Conservation (phyloP, 1,140 invertebrate species). For the Lethocerus indicus region DNA sequence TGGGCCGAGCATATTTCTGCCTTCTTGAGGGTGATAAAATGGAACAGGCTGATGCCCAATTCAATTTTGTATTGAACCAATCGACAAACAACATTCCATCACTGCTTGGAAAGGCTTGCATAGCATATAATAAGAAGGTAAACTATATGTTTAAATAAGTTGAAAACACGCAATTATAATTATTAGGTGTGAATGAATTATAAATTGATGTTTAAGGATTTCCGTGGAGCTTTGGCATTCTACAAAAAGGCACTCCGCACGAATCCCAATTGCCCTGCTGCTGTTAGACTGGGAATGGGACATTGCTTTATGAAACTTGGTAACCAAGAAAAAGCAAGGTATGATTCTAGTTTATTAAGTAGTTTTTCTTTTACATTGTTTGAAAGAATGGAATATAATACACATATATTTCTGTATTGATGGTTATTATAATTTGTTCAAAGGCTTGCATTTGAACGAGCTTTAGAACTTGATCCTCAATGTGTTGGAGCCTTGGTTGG, state of each 20-base stretch:
- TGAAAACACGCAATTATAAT: neutral
- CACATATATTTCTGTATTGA: neutral
- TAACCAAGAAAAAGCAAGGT: constrained; percentile 89
- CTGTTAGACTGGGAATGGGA: constrained; percentile 91
- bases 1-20: constrained; percentile 95
- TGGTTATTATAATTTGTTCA: neutral
- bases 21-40: constrained; percentile 97
- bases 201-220: constrained; percentile 33
- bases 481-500: constrained; percentile 95
- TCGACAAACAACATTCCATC: constrained; percentile 92
- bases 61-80: constrained; percentile 97
- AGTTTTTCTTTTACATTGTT: neutral
- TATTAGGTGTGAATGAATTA: neutral
- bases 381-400: neutral
- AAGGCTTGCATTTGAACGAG: constrained; percentile 88
- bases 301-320: constrained; percentile 96
- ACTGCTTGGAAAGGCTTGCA: constrained; percentile 94
- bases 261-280: constrained; percentile 93
- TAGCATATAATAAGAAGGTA: constrained; percentile 75
- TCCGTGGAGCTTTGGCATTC: constrained; percentile 84
- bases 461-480: constrained; percentile 76
- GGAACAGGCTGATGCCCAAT: constrained; percentile 99
- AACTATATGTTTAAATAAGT: too few species aligned
- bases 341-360: constrained; percentile 9
- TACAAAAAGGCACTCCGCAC: constrained; percentile 95